Evolutionary conservation across 2,797 vertebrate genomes (phyloP).

Genomic region (Onychomys arenicola): DNA sequence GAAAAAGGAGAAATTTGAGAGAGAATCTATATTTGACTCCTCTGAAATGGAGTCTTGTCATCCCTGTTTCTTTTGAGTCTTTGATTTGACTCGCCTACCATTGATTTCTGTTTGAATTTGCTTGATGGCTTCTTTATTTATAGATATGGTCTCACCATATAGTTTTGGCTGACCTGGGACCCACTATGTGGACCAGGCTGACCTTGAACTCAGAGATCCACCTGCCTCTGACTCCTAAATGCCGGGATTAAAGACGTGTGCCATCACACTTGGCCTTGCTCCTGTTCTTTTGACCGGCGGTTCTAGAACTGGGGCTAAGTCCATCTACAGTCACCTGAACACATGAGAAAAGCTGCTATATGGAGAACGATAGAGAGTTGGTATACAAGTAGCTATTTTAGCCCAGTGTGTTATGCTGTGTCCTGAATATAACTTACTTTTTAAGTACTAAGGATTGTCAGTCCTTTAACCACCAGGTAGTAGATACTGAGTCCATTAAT

Average conservation of each 20-base stretch:
- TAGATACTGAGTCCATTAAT: neutral
- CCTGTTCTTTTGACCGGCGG: neutral
- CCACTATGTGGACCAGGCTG: neutral
- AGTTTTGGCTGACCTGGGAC: neutral
- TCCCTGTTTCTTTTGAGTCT: neutral
- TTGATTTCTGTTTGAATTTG: neutral
- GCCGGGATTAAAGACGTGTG: neutral
- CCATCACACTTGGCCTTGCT: neutral
- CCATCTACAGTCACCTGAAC: neutral
- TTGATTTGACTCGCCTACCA: neutral
- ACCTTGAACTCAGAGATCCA: neutral
- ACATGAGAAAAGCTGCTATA: neutral
- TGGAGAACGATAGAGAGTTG: neutral
- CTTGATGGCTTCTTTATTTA: neutral
- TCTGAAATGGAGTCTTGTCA: neutral
- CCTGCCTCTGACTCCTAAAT: neutral
- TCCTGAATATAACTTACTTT: neutral
- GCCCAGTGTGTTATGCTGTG: neutral
- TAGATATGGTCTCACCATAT: neutral
- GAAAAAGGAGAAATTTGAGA: slow-evolving; percentile 42
- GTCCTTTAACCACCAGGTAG: slow-evolving; percentile 8
- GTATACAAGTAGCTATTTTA: slow-evolving; percentile 24
- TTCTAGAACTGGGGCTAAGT: neutral
- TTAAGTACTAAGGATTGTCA: neutral
- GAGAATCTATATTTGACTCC: neutral